These are phyloP conservation scores for Mandrillus leucophaeus DNA, from an alignment of 2,113 vertebrate genomes.

Conservation along the genomic window DNA sequence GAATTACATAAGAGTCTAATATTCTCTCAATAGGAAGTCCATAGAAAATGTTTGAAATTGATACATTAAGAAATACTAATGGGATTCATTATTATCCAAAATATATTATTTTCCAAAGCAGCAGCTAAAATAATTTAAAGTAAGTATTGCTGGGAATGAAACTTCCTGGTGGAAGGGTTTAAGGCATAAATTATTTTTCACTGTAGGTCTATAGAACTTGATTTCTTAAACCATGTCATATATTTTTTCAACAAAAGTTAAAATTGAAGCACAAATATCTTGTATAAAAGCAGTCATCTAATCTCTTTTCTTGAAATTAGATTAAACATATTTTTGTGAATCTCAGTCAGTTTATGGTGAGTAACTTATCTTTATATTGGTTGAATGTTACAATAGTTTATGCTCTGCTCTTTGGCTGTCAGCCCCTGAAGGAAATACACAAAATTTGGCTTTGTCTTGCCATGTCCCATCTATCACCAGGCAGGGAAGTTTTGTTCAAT, in stretches of 20 bases:
- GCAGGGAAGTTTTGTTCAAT: neutral
- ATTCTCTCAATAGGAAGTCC: neutral
- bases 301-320: neutral
- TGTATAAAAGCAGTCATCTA: neutral
- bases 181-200: neutral
- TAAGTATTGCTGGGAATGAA: neutral
- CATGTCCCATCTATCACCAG: neutral
- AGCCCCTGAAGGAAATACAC: neutral
- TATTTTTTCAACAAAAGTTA: conserved; percentile 7
- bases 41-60: neutral
- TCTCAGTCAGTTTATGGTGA: neutral
- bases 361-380: neutral
- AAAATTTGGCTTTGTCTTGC: neutral
- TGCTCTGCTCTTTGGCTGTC: neutral
- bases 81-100: neutral
- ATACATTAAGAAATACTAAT: neutral
- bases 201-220: neutral
- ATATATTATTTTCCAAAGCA: neutral
- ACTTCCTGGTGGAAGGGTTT: neutral
- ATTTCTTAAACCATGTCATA: neutral
- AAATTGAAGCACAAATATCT: neutral
- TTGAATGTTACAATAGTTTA: neutral
- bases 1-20: neutral
- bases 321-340: neutral
- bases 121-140: neutral